Percentiles rank a stretch among this genome's conserved stretches.
Conservation (phyloP, 1,140 invertebrate genomes). For the Contarinia nasturtii region DNA sequence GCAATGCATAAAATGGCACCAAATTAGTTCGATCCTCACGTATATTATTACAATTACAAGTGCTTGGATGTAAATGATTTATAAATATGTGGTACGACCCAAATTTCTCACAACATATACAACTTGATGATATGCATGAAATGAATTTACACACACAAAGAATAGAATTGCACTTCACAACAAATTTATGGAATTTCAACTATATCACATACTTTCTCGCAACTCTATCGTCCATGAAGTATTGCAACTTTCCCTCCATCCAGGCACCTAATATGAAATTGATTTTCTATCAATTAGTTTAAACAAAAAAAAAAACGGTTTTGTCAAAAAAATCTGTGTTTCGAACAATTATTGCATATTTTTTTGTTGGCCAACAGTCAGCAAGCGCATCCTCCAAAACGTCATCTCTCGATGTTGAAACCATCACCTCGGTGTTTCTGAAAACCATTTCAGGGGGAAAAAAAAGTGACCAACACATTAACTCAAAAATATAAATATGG, state of each 20-base stretch:
- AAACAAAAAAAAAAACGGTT: too few species aligned
- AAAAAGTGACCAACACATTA: too few species aligned
- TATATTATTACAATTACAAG: neutral
- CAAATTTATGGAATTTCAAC: neutral
- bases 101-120: neutral
- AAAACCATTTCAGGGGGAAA: too few species aligned
- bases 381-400: too few species aligned
- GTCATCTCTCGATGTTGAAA: too few species aligned
- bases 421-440: too few species aligned
- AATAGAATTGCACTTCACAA: neutral
- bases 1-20: neutral
- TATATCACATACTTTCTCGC: conserved; percentile 12
- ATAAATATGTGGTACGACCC: neutral
- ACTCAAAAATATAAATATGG: too few species aligned
- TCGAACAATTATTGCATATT: too few species aligned
- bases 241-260: conserved; percentile 19
- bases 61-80: neutral
- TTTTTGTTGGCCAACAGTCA: too few species aligned
- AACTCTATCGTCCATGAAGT: conserved; percentile 15
- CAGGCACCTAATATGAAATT: conserved; percentile 18
- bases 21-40: neutral
- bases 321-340: too few species aligned
- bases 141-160: neutral
- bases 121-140: too few species aligned
- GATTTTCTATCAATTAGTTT: neutral